Evolutionary conservation across 2,797 vertebrate species (phyloP).

Genomic region (Neoniphon sammara): DNA sequence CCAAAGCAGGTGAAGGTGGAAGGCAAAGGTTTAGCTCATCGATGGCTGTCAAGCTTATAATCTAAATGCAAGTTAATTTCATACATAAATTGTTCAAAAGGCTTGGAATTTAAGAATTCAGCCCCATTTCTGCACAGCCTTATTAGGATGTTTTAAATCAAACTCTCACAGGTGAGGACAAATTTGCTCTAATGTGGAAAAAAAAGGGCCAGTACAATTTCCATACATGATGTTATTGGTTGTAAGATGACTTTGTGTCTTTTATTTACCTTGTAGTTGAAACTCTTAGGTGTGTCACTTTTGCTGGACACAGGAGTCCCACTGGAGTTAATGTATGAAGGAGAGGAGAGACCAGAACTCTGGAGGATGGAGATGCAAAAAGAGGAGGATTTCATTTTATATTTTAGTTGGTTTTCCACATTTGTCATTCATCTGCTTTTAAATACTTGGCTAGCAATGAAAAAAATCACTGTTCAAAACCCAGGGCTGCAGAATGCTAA

Average conservation of each 20-base stretch:
- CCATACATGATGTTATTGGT: no score
- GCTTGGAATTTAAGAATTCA: neutral
- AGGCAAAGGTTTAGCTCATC: neutral
- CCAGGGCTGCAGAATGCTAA: no score
- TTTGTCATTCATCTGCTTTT: no score
- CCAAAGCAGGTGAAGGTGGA: neutral
- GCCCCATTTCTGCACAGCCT: neutral
- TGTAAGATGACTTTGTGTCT: neutral
- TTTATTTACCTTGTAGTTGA: conserved; percentile 87
- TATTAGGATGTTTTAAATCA: no score
- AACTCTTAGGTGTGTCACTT: conserved; percentile 85
- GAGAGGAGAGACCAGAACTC: conserved; percentile 87
- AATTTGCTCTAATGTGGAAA: neutral
- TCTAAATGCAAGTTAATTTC: conserved; percentile 9
- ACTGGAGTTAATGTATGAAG: conserved; percentile 80
- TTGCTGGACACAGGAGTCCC: conserved; percentile 88
- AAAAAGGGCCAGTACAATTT: neutral
- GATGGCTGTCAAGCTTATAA: neutral
- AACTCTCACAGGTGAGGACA: neutral
- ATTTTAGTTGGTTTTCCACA: neutral
- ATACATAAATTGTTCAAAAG: neutral
- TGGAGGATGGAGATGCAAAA: conserved; percentile 49
- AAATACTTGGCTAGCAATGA: no score
- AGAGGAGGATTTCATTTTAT: neutral
- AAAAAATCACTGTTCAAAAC: no score